Percentiles rank a stretch among this genome's conserved stretches.
Evolutionary conservation across 2,113 vertebrate species (phyloP).

Genomic region (Phrynosoma blainvillii): DNA sequence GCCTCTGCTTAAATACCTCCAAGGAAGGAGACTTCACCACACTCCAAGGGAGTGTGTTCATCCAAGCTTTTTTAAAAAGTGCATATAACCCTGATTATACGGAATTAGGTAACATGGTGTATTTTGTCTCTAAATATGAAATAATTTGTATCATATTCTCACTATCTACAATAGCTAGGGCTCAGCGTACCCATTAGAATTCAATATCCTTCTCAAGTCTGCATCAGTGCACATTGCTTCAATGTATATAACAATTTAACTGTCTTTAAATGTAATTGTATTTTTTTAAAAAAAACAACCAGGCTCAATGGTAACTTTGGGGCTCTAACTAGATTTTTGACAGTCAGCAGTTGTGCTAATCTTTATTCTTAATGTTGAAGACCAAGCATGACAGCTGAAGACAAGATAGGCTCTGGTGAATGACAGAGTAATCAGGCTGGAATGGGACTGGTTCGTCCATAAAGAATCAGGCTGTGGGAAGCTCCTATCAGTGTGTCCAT

Average conservation of each 20-base stretch:
- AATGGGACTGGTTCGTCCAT: slow-evolving; percentile 70
- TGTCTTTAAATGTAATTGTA: slow-evolving; percentile 66
- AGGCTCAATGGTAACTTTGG: slow-evolving; percentile 47
- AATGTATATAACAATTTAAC: slow-evolving; percentile 42
- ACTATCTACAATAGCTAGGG: neutral
- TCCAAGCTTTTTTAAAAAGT: neutral
- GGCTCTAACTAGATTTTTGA: slow-evolving; percentile 56
- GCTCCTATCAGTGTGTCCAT: slow-evolving; percentile 71
- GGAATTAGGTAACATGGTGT: neutral
- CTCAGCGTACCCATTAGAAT: slow-evolving; percentile 33
- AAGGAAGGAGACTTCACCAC: too few species aligned
- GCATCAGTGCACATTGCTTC: slow-evolving; percentile 40
- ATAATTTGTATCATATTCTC: neutral
- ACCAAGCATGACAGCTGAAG: slow-evolving; percentile 62
- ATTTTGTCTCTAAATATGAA: neutral
- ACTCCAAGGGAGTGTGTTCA: too few species aligned
- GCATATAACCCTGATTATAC: neutral
- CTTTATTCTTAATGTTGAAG: slow-evolving; percentile 77
- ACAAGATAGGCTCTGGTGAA: slow-evolving; percentile 75
- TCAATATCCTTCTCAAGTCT: neutral
- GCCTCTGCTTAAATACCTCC: too few species aligned
- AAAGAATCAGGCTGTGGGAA: slow-evolving; percentile 64
- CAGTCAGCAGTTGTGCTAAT: slow-evolving; percentile 69
- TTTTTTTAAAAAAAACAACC: slow-evolving; percentile 28
- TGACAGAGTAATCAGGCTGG: slow-evolving; percentile 77